These are phyloP conservation scores for Potamarius usumacintae DNA, from an alignment of 2,113 vertebrate genomes.

Conservation along the genomic window DNA sequence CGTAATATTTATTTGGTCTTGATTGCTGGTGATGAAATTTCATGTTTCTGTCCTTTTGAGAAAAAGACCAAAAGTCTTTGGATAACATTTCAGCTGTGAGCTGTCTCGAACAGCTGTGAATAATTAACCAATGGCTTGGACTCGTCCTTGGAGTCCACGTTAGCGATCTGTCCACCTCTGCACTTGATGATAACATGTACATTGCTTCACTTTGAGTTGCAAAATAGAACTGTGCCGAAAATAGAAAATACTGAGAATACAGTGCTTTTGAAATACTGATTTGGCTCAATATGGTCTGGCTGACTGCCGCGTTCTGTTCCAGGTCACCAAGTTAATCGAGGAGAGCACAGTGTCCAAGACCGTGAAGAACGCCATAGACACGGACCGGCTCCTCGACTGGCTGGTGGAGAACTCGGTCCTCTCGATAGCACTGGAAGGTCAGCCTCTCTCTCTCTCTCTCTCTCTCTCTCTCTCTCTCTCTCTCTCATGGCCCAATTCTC, in stretches of 20 bases:
- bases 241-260: neutral
- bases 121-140: neutral
- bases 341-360: constrained; percentile 97
- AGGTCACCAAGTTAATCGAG: constrained; percentile 98
- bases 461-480: too few relatives aligned
- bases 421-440: constrained; percentile 97
- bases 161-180: neutral
- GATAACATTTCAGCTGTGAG: neutral
- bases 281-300: neutral
- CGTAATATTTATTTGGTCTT: neutral
- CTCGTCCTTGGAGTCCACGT: neutral
- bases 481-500: neutral
- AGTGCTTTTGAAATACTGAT: neutral
- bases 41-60: neutral
- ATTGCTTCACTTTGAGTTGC: neutral
- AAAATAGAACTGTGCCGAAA: neutral
- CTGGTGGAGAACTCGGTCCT: constrained; percentile 97
- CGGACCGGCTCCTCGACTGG: constrained; percentile 93
- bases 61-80: too few relatives aligned
- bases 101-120: neutral
- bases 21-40: neutral
- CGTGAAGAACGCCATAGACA: constrained; percentile 97
- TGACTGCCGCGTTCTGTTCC: constrained; percentile 48
- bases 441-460: constrained; percentile 11
- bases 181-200: neutral